A percentile compares a stretch with the other conserved stretches of the same genome.
phyloP scores from a whole-genome alignment of 2,797 vertebrate genomes.

The Lagocephalus sceleratus region DNA sequence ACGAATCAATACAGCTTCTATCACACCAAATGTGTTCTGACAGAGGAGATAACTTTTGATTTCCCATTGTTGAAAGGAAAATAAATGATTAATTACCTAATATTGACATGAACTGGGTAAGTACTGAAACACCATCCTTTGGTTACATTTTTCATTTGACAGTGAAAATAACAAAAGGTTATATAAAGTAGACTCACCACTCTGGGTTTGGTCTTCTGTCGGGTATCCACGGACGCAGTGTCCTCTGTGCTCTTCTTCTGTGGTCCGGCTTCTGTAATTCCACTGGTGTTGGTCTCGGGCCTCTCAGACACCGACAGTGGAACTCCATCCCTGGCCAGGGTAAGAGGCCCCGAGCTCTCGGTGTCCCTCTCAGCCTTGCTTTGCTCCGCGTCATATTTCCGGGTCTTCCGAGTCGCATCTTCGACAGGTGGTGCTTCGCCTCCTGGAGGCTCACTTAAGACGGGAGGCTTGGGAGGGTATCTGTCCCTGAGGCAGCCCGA shows the following conservation, averaged over 20 bases:
- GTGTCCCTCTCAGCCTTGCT: conserved; percentile 60
- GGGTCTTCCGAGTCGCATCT: conserved; percentile 87
- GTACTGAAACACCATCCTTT: too few relatives aligned
- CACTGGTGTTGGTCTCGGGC: conserved; percentile 65
- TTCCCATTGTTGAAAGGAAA: neutral
- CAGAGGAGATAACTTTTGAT: neutral
- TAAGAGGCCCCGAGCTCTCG: conserved; percentile 58
- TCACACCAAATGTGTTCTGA: neutral
- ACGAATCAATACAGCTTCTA: conserved; percentile 2
- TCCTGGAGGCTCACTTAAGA: conserved; percentile 54
- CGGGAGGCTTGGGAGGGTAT: conserved; percentile 45
- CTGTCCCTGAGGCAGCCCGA: conserved; percentile 34
- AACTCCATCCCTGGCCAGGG: conserved; percentile 38
- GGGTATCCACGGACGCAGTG: conserved; percentile 38
- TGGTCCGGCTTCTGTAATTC: conserved; percentile 68
- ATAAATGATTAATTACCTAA: neutral
- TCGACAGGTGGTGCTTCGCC: conserved; percentile 82
- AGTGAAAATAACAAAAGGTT: neutral
- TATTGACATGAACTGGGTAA: neutral
- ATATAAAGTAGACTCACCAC: conserved; percentile 84
- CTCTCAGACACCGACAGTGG: conserved; percentile 59
- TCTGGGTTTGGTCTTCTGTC: conserved; percentile 83
- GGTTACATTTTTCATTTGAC: conserved; percentile 1
- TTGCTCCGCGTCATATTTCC: conserved; percentile 84
- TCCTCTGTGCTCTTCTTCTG: conserved; percentile 74